Percentiles rank a stretch among this genome's conserved stretches.
Conservation (phyloP, 2,888 invertebrate genomes). For the Deilephila elpenor region DNA sequence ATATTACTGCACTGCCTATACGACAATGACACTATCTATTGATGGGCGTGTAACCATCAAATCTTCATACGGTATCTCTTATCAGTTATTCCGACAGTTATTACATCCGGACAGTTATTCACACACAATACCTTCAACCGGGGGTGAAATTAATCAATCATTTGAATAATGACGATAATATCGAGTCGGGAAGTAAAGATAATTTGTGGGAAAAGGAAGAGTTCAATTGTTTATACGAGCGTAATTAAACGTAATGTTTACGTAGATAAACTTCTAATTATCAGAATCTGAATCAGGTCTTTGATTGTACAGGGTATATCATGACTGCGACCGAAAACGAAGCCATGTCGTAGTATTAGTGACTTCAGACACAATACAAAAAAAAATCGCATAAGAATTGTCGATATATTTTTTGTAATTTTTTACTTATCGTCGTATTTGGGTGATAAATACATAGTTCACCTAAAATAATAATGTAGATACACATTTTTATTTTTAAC, state of each 20-base stretch:
- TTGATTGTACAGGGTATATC: too few species aligned
- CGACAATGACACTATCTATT: not conserved
- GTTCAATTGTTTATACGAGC: not conserved
- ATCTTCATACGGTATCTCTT: not conserved
- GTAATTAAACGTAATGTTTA: not conserved
- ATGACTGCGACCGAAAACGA: too few species aligned
- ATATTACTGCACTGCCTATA: not conserved
- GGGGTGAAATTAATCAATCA: constrained; percentile 8
- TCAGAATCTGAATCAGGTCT: too few species aligned
- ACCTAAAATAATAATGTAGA: too few species aligned
- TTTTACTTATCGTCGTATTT: too few species aligned
- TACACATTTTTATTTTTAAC: too few species aligned
- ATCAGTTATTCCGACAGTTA: constrained; percentile 16
- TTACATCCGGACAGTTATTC: constrained; percentile 14
- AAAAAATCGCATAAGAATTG: too few species aligned
- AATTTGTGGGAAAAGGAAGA: constrained; percentile 2
- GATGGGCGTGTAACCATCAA: not conserved
- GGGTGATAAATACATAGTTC: too few species aligned
- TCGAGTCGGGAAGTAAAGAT: constrained; percentile 21
- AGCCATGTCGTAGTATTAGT: too few species aligned
- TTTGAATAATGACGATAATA: not conserved
- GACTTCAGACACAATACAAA: too few species aligned
- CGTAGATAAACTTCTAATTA: not conserved
- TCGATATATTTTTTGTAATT: too few species aligned
- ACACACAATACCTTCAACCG: constrained; percentile 4